A percentile compares a stretch with the other conserved stretches of the same genome.
Conservation (phyloP, 2,113 vertebrate species). For the Odocoileus virginianus region DNA sequence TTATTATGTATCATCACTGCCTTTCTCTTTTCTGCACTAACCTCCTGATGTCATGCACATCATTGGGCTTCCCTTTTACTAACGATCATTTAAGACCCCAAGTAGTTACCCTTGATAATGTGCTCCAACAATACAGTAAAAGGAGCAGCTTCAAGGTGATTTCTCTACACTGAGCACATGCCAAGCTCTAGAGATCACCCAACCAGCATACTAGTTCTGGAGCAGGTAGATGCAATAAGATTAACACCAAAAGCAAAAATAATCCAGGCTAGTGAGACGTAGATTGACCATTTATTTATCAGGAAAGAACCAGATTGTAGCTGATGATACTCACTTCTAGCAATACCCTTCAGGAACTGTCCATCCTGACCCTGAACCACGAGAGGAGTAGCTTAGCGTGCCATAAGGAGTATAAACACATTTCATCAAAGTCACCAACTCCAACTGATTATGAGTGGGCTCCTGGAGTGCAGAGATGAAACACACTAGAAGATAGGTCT, state of each 20-base stretch:
- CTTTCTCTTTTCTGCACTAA: conserved; percentile 31
- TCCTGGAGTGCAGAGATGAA: background rate
- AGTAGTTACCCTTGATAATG: conserved; percentile 76
- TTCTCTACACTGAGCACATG: background rate
- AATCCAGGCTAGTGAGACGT: background rate
- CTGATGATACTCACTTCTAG: background rate
- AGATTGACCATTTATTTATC: background rate
- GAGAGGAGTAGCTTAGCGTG: background rate
- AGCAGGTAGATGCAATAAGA: background rate
- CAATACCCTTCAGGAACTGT: background rate
- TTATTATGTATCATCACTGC: too few relatives aligned
- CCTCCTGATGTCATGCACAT: conserved; percentile 65
- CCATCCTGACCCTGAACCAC: background rate
- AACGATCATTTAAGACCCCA: conserved; percentile 75
- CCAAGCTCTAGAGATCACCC: background rate
- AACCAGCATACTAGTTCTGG: background rate
- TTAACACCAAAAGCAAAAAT: background rate
- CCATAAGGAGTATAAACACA: background rate
- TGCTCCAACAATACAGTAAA: conserved; percentile 50
- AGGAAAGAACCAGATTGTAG: background rate
- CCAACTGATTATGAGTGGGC: background rate
- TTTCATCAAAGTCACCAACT: background rate
- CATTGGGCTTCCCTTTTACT: conserved; percentile 59
- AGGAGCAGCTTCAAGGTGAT: conserved; percentile 71
- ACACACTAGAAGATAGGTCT: background rate